Base-by-base conservation (phyloP, 2,888 invertebrate genomes). In the Adineta ricciae region DNA sequence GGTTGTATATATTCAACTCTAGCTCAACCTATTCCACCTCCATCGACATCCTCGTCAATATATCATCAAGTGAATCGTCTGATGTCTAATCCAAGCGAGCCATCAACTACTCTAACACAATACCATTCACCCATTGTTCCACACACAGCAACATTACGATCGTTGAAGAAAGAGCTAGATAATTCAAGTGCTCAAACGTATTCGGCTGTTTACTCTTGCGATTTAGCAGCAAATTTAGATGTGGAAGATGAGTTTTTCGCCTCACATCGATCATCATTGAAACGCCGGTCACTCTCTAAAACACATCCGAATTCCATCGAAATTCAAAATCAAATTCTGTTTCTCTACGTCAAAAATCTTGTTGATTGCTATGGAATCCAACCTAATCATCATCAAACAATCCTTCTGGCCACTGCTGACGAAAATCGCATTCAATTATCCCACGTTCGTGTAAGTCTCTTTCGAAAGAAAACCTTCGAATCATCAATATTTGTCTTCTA, bases 321-420 rank as follows among this genome's bases (percentile, higher is more conserved):
- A 11, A 24, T 41, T n/a, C n/a, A 41, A 41, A 41, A 38, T 8
- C 38, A 78, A 78, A n/a, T 41, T 24, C 11, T 41, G 24, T 78
- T 78, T 78, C 41, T 78, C n/a, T 78, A 78, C n/a, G n/a, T 14
- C 24, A 78, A 78, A 78, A 78, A 78, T 41, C 41, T 78, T 24
- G 41, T 78, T 41, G 78, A 78, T 78, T 78, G 78, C 41, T 78
- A 78, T 78, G 78, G 41, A 78, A n/a, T 78, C 24, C 78, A 78
- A 78, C 41, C 78, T 8, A 46, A 46, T 46, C 46, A 46, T 46
- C 46, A 46, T 41, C 41, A 78, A n/a, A 38, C 38, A 24, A 78
- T 78, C 19, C 41, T 78, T 41, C n/a, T 78, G 9, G 78, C 78
- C n/a, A 78, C 78, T 9, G 41, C 78, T 1, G n/a, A 78, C n/a